A percentile compares a stretch with the other conserved stretches of the same genome.
phyloP scores from a whole-genome alignment of 2,797 vertebrate species.

The Muscicapa comitata region DNA sequence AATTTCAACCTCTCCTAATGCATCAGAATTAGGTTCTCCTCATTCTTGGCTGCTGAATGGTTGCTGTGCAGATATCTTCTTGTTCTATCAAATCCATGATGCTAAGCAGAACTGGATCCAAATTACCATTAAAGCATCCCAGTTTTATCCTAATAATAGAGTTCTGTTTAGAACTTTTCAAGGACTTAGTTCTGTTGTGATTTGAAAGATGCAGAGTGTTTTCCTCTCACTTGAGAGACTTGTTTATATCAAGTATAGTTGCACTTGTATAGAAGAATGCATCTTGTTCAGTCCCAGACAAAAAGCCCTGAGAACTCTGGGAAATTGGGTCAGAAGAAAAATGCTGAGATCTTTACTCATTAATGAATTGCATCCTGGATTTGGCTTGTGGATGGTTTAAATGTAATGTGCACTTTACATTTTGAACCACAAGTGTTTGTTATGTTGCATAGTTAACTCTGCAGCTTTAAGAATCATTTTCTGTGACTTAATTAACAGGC shows the following conservation, averaged over 20 bases:
- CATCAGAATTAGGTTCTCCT: background rate
- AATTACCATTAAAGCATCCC: background rate
- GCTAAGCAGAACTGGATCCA: background rate
- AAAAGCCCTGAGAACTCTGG: background rate
- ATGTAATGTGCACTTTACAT: background rate
- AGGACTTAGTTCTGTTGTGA: background rate
- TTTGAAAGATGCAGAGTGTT: background rate
- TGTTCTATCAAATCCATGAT: background rate
- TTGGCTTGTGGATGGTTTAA: background rate
- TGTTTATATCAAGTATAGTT: background rate
- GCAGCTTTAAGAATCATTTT: background rate
- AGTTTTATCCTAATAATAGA: background rate
- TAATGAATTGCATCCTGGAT: background rate
- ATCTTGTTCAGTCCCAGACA: background rate
- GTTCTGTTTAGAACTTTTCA: background rate
- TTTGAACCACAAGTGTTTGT: background rate
- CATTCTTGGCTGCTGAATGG: background rate
- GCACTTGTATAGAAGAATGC: background rate
- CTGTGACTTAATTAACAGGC: background rate
- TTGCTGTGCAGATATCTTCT: background rate
- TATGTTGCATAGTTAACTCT: background rate
- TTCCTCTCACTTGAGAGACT: background rate
- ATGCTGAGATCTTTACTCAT: background rate
- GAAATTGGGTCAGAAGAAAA: conserved; percentile 14
- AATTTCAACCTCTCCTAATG: background rate